Evolutionary conservation across 2,113 vertebrate genomes (phyloP), one percentile per base, ranked within the genome.

Genomic region (Sardina pilchardus): DNA sequence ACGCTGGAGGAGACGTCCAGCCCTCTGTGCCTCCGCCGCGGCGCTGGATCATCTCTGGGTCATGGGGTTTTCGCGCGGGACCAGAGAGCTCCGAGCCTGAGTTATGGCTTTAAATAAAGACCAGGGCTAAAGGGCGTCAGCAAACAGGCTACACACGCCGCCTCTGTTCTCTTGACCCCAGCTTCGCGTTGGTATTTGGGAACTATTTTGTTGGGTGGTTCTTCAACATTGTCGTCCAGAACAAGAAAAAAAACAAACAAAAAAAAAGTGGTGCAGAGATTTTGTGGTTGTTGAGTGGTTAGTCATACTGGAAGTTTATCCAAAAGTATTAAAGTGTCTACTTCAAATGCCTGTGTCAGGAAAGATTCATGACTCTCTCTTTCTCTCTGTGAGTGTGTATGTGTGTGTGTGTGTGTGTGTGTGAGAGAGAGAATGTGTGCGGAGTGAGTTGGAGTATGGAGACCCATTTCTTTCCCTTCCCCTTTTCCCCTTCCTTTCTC

Each of bases 361-460:
- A 14, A 30, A 19, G 71, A 78, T 78, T 78, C 71, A 78, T 4
- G 34, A 34, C 30, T 36, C 30, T 17, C 71, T 36, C 12, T 36
- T 34, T 16, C 82, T 88, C 90, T 93, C 90, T 85, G 91, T 88
- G 91, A 93, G 12, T 50, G 48, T 16, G 17, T 50, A 24, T 63
- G 59, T 63, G n/a, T 16, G 17, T 50, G 59, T 63, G 59, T 63
- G n/a, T 63, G n/a, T 30, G 26, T 67, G 24, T 42, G 39, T 3
- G 39, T 3, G 39, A 42, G 39, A 42, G 39, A 42, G 39, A 42
- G 39, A 42, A 42, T 42, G 26, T 12, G 67, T 36, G 67, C 2
- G 30, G 26, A 14, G 26, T 36, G 67, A 36, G 30, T 30, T 14
- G 14, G 10, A 75, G 63, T 71, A 71, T 71, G 26, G 30, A 36